These are phyloP conservation scores for Psophia crepitans DNA, from an alignment of 2,113 vertebrate genomes.

Conservation along the genomic window DNA sequence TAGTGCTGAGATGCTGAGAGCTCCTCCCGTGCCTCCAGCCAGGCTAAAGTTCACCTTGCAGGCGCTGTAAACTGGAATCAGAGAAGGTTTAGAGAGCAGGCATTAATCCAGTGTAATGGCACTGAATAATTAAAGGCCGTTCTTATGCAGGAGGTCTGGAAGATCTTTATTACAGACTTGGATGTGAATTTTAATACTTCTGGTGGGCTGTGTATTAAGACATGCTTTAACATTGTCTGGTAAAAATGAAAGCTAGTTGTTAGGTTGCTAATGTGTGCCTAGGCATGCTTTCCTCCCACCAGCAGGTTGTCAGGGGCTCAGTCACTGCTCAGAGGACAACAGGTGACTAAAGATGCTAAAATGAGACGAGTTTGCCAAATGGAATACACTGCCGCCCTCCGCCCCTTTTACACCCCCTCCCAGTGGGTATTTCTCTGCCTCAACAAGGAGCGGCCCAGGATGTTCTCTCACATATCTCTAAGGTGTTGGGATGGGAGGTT, in stretches of 20 bases:
- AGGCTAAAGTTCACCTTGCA: constrained; percentile 1
- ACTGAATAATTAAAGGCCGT: constrained; percentile 23
- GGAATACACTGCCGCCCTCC: not conserved
- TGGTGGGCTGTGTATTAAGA: constrained; percentile 26
- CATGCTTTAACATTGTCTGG: not conserved
- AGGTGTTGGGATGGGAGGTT: not conserved
- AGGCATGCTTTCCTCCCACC: constrained; percentile 22
- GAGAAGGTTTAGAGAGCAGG: not conserved
- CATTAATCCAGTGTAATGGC: not conserved
- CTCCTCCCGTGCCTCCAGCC: not conserved
- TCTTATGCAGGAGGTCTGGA: constrained; percentile 10
- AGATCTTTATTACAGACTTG: constrained; percentile 10
- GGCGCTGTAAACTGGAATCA: not conserved
- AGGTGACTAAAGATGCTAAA: not conserved
- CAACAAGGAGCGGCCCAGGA: not conserved
- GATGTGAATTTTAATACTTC: constrained; percentile 30
- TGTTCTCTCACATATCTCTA: not conserved
- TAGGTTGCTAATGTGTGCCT: constrained; percentile 18
- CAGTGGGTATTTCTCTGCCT: not conserved
- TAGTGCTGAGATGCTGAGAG: not conserved
- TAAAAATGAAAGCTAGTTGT: constrained; percentile 6
- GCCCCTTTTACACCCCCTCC: not conserved
- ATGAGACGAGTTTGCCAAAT: not conserved
- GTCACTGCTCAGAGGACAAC: not conserved
- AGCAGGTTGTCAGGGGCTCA: constrained; percentile 3